Base-by-base conservation (phyloP, 2,797 vertebrate genomes). In the Poecilia velifera region DNA sequence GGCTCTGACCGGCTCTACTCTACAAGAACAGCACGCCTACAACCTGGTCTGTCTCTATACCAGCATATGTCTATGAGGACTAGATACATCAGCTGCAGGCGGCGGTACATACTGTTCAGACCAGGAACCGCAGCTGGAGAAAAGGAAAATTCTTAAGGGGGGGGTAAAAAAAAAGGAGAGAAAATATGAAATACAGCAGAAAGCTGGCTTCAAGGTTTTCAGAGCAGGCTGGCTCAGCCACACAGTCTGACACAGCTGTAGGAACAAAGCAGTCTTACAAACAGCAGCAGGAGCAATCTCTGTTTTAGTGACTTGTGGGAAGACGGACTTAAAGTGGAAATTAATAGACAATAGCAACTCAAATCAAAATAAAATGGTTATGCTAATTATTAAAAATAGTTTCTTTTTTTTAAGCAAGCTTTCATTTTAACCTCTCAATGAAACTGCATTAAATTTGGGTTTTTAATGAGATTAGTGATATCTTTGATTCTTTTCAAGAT, bases 81-180 rank as follows among this genome's bases (percentile, higher is more conserved):
- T 3, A 68, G 75, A 76, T 68, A 57, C 77, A 73, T 57, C 62
- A 8, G 82, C 89, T 90, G 78, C 77, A 78, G 86, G 85, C 79
- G 31, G 53, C 46, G 64, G 90, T 94, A 94, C 93, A 78, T 93
- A 94, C 92, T 86, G 87, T 83, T 92, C 79, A 90, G 89, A 91
- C 88, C 84, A 81, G 90, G 83, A n/a, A 87, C 88, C 90, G 74
- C 93, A 94, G 92, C 93, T 94, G 94, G 88, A 92, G 92, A 88
- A 74, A 25, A 66, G 80, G 91, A 90, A 87, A 87, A 87, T 90
- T 92, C 91, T 94, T 94, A 84, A 87, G 84, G 41, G 86, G 64
- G 87, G 84, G 41, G 86, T 59, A 82, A 86, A 91, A 88, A 73
- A 84, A 90, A 88, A 1, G 0, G 1, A 1, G 28, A 86, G 34